Conservation (phyloP, 2,888 invertebrate genomes). For the Tenodera sinensis region DNA sequence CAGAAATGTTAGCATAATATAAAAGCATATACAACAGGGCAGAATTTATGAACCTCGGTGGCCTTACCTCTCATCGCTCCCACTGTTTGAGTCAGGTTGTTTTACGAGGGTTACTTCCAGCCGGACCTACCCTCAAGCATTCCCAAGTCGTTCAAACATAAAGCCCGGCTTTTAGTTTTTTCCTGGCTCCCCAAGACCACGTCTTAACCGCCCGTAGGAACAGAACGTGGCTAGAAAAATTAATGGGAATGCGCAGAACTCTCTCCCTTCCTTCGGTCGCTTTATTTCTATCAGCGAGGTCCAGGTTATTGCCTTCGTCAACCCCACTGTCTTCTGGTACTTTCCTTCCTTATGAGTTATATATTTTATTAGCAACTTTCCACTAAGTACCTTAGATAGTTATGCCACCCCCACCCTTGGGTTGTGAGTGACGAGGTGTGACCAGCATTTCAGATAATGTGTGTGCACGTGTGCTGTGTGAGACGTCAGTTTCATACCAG, state of each 20-base stretch:
- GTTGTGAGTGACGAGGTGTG: slow-evolving; percentile 8
- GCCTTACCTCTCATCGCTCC: not conserved
- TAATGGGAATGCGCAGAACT: not conserved
- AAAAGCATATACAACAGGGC: no score
- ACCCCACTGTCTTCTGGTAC: not conserved
- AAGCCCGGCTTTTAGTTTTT: not conserved
- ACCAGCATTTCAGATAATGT: slow-evolving; percentile 18
- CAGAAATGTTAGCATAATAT: no score
- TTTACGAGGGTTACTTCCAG: not conserved
- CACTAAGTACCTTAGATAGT: slow-evolving; percentile 15
- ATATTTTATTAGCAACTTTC: slow-evolving; percentile 24
- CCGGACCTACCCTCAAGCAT: not conserved
- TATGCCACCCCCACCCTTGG: not conserved
- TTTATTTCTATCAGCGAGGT: slow-evolving; percentile 15
- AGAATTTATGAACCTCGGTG: not conserved
- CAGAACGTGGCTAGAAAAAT: not conserved
- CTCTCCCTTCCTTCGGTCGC: not conserved
- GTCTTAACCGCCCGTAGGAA: not conserved
- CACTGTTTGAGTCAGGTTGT: not conserved
- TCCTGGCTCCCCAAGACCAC: not conserved
- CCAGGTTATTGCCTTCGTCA: slow-evolving; percentile 19
- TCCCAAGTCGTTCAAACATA: not conserved
- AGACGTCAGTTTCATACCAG: no score
- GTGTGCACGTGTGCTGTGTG: not conserved
- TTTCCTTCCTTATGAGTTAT: slow-evolving; percentile 1